Base-by-base conservation (phyloP, 1,140 invertebrate genomes). In the Cydia amplana region DNA sequence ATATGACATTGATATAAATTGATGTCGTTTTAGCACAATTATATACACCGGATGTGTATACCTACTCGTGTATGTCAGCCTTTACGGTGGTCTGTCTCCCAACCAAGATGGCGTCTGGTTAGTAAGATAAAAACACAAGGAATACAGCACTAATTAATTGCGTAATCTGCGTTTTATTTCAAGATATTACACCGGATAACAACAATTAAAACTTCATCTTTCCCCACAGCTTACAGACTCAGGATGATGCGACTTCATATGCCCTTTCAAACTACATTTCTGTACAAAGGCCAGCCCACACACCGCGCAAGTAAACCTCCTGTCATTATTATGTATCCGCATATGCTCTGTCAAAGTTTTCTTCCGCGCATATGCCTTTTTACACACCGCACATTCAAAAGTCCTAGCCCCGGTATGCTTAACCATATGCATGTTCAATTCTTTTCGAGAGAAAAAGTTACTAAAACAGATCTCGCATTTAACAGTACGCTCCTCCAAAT, bases 331-430 rank as follows among this genome's bases (percentile, higher is more conserved):
- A 79, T 96, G 95, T 65, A 95, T 96, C 77, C 95, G 94, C 80
- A 95, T 94, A 82, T 96, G 96, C 65, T 95, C 94, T 70, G 95
- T 94, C 89, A 96, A 94, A 40, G 95, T 95, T 80, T 96, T 95
- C 82, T 95, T 94, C 51, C 95, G 90, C 0, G 94, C 95, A 84
- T 95, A 95, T 4, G 93, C 85, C 67, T 94, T 93, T 18, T 93
- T 89, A 80, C 95, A 95, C 4, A 94, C 89, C 14, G 84, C 78
- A 83, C 94, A 95, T 4, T 94, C 93, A 75, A 91, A 92, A 5
- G 91, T 86, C 32, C 93, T 89, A 74, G 94, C 95, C 0, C 95
- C 95, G 1, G 94, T 94, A 79, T 95, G 95, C 23, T 94, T 95
- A 32, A 95, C 87, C 92, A 96, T 96, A 85, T 94, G 94, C 16